Percentiles rank a stretch among this genome's conserved stretches.
These are phyloP conservation scores for Sebastes iracundus DNA, from an alignment of 2,797 vertebrate species.

Conservation along the genomic window DNA sequence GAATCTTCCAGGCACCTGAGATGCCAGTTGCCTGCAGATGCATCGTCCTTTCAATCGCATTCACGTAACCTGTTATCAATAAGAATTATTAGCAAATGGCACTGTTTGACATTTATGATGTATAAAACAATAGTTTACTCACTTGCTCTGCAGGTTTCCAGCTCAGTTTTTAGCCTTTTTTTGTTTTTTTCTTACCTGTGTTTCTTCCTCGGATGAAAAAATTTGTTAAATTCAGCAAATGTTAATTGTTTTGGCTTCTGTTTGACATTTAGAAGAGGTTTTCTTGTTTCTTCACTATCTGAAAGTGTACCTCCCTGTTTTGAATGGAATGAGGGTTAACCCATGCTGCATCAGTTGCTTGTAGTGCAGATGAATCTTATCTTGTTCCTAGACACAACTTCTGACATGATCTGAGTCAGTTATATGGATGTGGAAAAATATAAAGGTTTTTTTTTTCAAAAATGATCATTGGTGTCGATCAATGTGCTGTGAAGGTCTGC, in stretches of 20 bases:
- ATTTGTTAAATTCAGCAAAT: slow-evolving; percentile 24
- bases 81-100: slow-evolving; percentile 14
- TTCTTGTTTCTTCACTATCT: slow-evolving; percentile 19
- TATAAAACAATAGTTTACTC: slow-evolving; percentile 24
- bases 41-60: slow-evolving; percentile 24
- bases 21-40: slow-evolving; percentile 25
- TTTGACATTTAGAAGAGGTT: slow-evolving; percentile 17
- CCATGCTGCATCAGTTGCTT: background rate
- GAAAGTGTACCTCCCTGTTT: slow-evolving; percentile 11
- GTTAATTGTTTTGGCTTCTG: slow-evolving; percentile 9
- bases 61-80: slow-evolving; percentile 28
- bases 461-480: background rate
- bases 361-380: background rate
- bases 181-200: slow-evolving; percentile 3
- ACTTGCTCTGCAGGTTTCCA: slow-evolving; percentile 41
- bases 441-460: background rate
- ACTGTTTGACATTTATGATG: slow-evolving; percentile 16
- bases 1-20: slow-evolving; percentile 19
- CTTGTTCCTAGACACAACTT: background rate
- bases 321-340: background rate
- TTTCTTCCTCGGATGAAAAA: slow-evolving; percentile 22
- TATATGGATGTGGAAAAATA: slow-evolving; percentile 2
- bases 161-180: slow-evolving; percentile 25
- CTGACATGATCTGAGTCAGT: background rate
- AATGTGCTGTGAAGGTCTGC: background rate